Percentiles rank a stretch among this genome's conserved stretches.
phyloP scores from a whole-genome alignment of 2,797 vertebrate genomes.

The Anguilla pacifica region DNA sequence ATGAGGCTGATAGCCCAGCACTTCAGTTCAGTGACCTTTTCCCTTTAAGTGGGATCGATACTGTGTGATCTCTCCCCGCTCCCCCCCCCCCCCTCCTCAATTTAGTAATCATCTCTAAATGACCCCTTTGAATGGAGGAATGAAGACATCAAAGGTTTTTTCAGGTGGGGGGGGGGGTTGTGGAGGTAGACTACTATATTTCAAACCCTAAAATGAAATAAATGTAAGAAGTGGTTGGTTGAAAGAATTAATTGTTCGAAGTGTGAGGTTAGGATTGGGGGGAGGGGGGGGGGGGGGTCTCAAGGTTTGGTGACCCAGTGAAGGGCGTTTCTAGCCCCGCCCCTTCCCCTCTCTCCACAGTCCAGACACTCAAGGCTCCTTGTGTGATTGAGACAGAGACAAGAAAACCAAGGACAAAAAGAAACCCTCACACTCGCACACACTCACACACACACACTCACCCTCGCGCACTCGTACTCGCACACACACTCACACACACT shows the following conservation, averaged over 20 bases:
- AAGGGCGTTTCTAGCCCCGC: neutral
- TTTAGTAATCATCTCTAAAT: slow-evolving; percentile 28
- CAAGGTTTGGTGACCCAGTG: neutral
- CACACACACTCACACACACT: neutral
- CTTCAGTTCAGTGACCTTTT: neutral
- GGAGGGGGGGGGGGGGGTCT: no score
- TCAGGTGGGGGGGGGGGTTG: no score
- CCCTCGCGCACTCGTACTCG: neutral
- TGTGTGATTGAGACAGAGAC: neutral
- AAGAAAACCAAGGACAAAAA: neutral
- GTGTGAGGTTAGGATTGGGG: neutral
- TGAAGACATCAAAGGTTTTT: slow-evolving; percentile 5
- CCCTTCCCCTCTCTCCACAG: neutral
- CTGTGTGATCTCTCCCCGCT: slow-evolving; percentile 11
- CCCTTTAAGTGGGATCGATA: slow-evolving; percentile 30
- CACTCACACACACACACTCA: neutral
- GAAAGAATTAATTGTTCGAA: neutral
- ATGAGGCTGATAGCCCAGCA: slow-evolving; percentile 22
- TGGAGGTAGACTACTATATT: no score
- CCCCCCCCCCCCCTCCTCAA: slow-evolving; percentile 9
- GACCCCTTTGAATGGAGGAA: neutral
- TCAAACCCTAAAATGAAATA: neutral
- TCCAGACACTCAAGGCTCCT: neutral
- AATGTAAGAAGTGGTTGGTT: neutral
- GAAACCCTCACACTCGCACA: neutral